A percentile compares a stretch with the other conserved stretches of the same genome.
Conservation (phyloP, 1,140 invertebrate species). For the Cylas formicarius region DNA sequence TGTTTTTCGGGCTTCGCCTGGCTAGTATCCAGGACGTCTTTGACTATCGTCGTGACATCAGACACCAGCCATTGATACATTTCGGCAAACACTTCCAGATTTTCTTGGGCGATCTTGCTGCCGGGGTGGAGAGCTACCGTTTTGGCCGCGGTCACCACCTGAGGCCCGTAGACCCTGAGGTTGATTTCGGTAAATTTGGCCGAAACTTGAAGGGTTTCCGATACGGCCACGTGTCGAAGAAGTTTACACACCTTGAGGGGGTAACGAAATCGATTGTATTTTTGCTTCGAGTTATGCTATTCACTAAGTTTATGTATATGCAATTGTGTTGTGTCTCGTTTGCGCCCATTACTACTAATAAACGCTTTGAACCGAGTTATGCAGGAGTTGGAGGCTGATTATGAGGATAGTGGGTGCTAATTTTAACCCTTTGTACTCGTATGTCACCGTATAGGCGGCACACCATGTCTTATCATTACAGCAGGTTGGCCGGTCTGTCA, state of each 20-base stretch:
- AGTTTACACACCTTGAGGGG: slow-evolving; percentile 92
- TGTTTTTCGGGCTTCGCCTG: slow-evolving; percentile 73
- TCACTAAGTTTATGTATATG: too few relatives aligned
- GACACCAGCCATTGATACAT: slow-evolving; percentile 93
- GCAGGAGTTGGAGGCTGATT: too few relatives aligned
- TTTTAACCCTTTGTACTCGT: too few relatives aligned
- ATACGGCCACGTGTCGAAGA: slow-evolving; percentile 87
- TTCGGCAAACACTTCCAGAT: slow-evolving; percentile 95
- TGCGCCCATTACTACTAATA: too few relatives aligned
- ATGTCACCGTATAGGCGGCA: too few relatives aligned
- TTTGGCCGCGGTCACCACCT: slow-evolving; percentile 89
- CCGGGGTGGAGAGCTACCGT: slow-evolving; percentile 85
- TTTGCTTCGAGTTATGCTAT: too few relatives aligned
- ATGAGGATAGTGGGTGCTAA: too few relatives aligned
- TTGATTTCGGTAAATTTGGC: slow-evolving; percentile 95
- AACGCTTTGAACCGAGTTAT: too few relatives aligned
- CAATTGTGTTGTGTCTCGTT: too few relatives aligned
- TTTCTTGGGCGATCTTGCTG: slow-evolving; percentile 94
- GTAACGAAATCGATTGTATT: too few relatives aligned
- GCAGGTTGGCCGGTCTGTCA: too few relatives aligned
- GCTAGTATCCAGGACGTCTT: slow-evolving; percentile 84
- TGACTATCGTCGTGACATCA: slow-evolving; percentile 77
- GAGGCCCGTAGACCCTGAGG: slow-evolving; percentile 85
- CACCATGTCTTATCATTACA: too few relatives aligned
- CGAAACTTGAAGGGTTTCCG: slow-evolving; percentile 89